These are phyloP conservation scores for Anolis sagrei DNA, from an alignment of 2,113 vertebrate species.

Conservation along the genomic window DNA sequence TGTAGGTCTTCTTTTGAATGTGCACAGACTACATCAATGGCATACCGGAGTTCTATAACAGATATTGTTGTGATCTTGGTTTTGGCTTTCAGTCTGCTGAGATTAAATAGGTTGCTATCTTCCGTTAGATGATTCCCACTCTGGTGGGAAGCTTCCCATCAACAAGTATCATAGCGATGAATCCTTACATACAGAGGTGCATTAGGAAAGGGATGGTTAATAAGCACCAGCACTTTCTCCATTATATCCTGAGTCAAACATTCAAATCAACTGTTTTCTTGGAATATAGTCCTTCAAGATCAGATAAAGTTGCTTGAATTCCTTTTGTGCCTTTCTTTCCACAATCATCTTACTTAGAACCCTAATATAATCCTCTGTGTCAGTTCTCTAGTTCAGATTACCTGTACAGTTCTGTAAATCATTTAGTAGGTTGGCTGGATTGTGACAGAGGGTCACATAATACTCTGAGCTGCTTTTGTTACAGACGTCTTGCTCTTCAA, in stretches of 20 bases:
- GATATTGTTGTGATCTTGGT: no score
- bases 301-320: fast-evolving
- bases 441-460: fast-evolving
- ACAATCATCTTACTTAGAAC: neutral
- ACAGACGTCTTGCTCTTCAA: conserved; percentile 40
- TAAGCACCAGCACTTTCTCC: neutral
- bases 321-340: neutral
- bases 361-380: conserved; percentile 14
- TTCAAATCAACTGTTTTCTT: neutral
- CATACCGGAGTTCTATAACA: no score
- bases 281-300: fast-evolving
- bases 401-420: conserved; percentile 55
- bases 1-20: no score
- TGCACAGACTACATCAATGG: no score
- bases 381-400: conserved; percentile 33
- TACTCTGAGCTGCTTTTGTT: conserved; percentile 62
- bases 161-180: no score
- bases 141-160: no score
- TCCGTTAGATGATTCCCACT: no score
- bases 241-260: neutral
- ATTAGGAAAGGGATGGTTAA: conserved; percentile 17
- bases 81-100: no score
- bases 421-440: conserved; percentile 49
- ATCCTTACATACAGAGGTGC: neutral
- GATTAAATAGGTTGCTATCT: no score